A percentile compares a stretch with the other conserved stretches of the same genome.
These are phyloP conservation scores for Camponotus floridanus DNA, from an alignment of 1,140 invertebrate genomes.

Conservation along the genomic window DNA sequence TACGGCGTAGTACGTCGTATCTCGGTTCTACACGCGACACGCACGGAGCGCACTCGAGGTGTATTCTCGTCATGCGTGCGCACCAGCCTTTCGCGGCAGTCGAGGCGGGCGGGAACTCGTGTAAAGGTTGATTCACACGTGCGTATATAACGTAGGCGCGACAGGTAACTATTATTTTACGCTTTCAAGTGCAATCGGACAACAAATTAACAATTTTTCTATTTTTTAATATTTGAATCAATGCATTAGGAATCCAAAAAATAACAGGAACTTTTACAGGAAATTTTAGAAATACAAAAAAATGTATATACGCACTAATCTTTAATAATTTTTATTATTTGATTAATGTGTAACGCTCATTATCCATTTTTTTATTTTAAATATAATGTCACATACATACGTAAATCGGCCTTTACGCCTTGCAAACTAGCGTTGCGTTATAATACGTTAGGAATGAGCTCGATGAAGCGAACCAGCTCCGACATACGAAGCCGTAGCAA, in stretches of 20 bases:
- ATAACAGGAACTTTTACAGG: not conserved
- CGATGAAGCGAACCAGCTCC: constrained; percentile 17
- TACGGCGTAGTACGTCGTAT: constrained; percentile 59
- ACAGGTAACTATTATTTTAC: too few relatives aligned
- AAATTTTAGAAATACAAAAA: not conserved
- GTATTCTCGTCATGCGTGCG: constrained; percentile 37
- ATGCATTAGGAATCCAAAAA: not conserved
- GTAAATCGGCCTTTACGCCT: not conserved
- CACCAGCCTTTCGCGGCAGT: constrained; percentile 35
- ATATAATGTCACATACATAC: not conserved
- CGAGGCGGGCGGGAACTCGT: constrained; percentile 22
- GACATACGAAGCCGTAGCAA: constrained; percentile 27
- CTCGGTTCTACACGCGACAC: constrained; percentile 56
- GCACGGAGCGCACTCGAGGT: constrained; percentile 32
- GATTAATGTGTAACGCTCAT: not conserved
- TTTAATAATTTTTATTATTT: not conserved
- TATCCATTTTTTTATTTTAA: not conserved
- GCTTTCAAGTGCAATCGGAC: not conserved
- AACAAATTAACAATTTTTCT: not conserved
- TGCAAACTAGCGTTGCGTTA: constrained; percentile 14
- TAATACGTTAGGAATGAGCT: constrained; percentile 27
- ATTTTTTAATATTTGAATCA: not conserved
- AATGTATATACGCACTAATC: not conserved
- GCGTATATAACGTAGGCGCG: not conserved
- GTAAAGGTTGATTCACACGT: constrained; percentile 37